These are phyloP conservation scores for Sternotherus odoratus DNA, from an alignment of 2,797 vertebrate species.

Conservation along the genomic window DNA sequence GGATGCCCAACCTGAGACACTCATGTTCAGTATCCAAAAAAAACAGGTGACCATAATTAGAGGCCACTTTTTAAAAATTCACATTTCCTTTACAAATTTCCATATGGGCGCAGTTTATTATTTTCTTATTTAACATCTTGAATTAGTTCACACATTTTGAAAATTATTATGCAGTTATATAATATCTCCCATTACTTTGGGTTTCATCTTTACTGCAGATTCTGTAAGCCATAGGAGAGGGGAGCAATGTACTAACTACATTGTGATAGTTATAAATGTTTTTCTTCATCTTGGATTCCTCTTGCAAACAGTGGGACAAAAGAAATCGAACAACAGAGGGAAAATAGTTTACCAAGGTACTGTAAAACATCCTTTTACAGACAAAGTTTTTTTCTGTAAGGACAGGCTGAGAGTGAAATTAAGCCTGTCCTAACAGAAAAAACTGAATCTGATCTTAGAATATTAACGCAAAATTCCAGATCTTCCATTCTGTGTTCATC, in stretches of 20 bases:
- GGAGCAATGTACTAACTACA: neutral
- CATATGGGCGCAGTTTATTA: neutral
- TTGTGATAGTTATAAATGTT: accelerated
- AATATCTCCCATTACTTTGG: no score
- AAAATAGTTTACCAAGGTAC: neutral
- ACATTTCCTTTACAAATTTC: neutral
- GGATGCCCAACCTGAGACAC: neutral
- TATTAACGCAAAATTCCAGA: no score
- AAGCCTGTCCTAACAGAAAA: no score
- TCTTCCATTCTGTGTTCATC: no score
- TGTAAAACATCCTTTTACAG: neutral
- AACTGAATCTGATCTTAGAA: no score
- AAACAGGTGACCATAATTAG: neutral
- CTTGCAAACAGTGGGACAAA: neutral
- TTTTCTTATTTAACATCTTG: neutral
- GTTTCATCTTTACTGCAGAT: no score
- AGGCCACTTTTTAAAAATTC: neutral
- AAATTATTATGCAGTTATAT: no score
- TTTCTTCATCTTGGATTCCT: neutral
- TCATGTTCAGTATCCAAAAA: neutral
- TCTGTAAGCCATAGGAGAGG: neutral
- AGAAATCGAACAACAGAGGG: neutral
- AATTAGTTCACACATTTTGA: neutral
- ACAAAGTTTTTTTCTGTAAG: no score
- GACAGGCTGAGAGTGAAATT: no score